A percentile compares a stretch with the other conserved stretches of the same genome.
These are phyloP conservation scores for Spicauda simplicius DNA, from an alignment of 2,888 invertebrate genomes.

Conservation along the genomic window DNA sequence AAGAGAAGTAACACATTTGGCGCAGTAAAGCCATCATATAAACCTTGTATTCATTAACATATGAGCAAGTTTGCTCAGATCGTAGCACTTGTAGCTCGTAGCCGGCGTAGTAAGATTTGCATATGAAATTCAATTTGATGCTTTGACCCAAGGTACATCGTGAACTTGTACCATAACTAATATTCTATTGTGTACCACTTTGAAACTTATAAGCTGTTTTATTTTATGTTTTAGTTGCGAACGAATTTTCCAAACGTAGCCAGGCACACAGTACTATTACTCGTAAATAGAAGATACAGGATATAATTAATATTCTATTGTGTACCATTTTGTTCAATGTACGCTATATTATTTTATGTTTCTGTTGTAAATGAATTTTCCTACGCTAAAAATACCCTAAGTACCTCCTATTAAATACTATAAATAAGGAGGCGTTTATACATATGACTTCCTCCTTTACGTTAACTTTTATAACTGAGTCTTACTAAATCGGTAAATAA, in stretches of 20 bases:
- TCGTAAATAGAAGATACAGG: too few relatives aligned
- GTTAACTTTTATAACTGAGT: too few relatives aligned
- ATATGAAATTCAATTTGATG: slow-evolving; percentile 7
- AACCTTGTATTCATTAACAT: neutral
- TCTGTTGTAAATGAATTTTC: too few relatives aligned
- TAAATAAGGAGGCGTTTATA: too few relatives aligned
- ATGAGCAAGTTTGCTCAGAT: neutral
- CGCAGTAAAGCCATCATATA: neutral
- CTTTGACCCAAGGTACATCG: slow-evolving; percentile 8
- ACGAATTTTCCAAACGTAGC: too few relatives aligned
- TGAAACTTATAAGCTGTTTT: slow-evolving; percentile 11
- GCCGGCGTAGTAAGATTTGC: neutral
- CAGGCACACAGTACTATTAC: too few relatives aligned
- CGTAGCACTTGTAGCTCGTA: slow-evolving; percentile 11
- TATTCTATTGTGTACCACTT: neutral
- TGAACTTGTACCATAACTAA: neutral
- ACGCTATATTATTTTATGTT: neutral
- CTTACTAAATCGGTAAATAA: too few relatives aligned
- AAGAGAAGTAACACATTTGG: neutral
- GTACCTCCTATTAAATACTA: too few relatives aligned
- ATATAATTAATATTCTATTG: neutral
- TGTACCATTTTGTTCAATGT: slow-evolving; percentile 20
- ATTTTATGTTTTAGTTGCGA: neutral
- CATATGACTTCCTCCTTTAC: too few relatives aligned
- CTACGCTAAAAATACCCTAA: too few relatives aligned